Base-by-base conservation (phyloP, 2,797 vertebrate species). In the Catostomus latipinnis region DNA sequence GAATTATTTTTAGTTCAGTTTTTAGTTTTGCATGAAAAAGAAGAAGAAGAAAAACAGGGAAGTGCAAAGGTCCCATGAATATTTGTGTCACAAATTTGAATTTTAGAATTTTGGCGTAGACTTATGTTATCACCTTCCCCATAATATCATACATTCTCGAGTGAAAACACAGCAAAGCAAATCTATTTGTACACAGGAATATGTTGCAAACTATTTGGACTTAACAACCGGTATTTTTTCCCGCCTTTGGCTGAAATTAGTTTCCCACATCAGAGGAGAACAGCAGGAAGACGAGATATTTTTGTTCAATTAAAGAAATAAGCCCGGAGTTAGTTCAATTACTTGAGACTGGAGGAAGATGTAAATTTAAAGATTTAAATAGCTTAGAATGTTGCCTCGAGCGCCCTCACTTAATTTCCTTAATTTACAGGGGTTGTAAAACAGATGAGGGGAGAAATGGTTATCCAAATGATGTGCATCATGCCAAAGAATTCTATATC, bases 291-390 rank as follows among this genome's bases (percentile, higher is more conserved):
- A 89, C 85, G 91, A 91, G 87, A 87, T 90, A 82, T 93, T 92
- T 92, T 96, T 96, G 96, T 95, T 96, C 96, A 96, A 98, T 99
- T 98, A 97, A 97, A 97, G 95, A 96, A 96, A 96, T 95, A 96
- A 96, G 96, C 96, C 96, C 89, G 93, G 94, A 98, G 97, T 98
- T 96, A 97, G 95, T 98, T 98, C 96, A 98, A 97, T 98, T 98
- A 98, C 96, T 97, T 95, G 95, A 96, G 96, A 96, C 96, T 97
- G 96, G 96, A 96, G 96, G 94, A 98, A 95, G 95, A 98, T 98
- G 96, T 97, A 98, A 97, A 98, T 98, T 97, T 98, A 98, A 98
- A 97, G 96, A 98, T 98, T 99, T 99, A 99, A 98, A 99, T 98
- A 98, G 97, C 97, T 98, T 98, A 97, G 96, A 97, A 97, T 97